Percentiles rank a stretch among this genome's conserved stretches.
Evolutionary conservation across 1,140 invertebrate species (phyloP).

Genomic region (Drosophila bipectinata): DNA sequence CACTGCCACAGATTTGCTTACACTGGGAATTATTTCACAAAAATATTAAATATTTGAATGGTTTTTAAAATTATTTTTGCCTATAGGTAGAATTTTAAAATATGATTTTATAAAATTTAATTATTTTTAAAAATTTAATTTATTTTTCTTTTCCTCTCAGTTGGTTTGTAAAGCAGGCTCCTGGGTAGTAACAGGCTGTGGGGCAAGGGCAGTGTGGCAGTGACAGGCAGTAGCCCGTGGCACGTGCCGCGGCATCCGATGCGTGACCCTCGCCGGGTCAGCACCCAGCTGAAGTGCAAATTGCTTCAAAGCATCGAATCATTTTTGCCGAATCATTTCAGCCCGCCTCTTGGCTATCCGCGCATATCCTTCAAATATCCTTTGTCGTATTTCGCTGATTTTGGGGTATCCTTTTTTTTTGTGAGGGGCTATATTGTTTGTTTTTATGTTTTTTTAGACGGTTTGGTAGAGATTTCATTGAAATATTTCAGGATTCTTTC

Average conservation of each 20-base stretch:
- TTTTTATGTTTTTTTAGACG: background rate
- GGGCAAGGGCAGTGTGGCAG: background rate
- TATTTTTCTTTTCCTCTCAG: too few species aligned
- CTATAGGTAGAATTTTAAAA: too few species aligned
- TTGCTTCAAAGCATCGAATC: conserved; percentile 22
- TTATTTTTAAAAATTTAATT: too few species aligned
- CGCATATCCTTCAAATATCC: conserved; percentile 6
- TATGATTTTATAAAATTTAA: too few species aligned
- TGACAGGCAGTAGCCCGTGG: background rate
- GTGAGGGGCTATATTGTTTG: background rate
- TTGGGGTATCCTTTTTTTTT: conserved; percentile 8
- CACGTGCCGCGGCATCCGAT: conserved; percentile 45
- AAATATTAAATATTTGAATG: background rate
- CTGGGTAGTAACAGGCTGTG: background rate
- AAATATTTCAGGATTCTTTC: too few species aligned
- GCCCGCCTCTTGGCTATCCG: background rate
- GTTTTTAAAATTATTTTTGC: too few species aligned
- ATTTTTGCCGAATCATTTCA: conserved; percentile 17
- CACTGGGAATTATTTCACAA: background rate
- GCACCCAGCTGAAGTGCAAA: conserved; percentile 38
- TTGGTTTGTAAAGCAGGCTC: background rate
- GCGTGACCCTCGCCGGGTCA: conserved; percentile 36
- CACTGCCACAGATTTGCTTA: conserved; percentile 48
- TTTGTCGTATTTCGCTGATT: conserved; percentile 2
- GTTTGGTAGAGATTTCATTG: too few species aligned